These are phyloP conservation scores for Pristionchus fissidentatus DNA, from an alignment of 2,888 invertebrate genomes.

Conservation along the genomic window DNA sequence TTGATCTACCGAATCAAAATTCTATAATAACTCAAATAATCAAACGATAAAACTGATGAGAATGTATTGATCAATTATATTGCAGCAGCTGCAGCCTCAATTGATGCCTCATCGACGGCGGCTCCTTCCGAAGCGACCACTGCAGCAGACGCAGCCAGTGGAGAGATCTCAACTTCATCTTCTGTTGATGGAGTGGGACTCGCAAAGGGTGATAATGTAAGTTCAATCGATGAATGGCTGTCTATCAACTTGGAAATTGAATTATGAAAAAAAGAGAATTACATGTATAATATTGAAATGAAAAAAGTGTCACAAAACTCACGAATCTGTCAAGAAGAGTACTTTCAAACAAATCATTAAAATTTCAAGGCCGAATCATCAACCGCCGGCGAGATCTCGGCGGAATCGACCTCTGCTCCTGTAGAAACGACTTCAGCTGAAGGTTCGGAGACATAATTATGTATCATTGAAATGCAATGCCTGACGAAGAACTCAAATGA, in stretches of 20 bases:
- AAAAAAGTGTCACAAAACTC: too few species aligned
- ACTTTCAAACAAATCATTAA: too few species aligned
- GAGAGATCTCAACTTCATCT: neutral
- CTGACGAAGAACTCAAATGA: too few species aligned
- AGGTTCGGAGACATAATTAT: neutral
- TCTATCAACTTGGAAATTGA: too few species aligned
- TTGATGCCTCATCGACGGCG: neutral
- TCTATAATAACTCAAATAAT: neutral
- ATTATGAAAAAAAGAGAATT: too few species aligned
- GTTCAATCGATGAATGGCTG: too few species aligned
- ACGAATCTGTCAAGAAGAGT: too few species aligned
- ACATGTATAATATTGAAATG: too few species aligned
- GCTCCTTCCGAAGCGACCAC: neutral
- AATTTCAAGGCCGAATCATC: constrained; percentile 49
- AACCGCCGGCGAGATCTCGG: constrained; percentile 36
- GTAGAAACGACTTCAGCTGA: constrained; percentile 48
- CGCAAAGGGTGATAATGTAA: too few species aligned
- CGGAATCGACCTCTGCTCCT: constrained; percentile 49
- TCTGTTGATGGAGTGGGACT: constrained; percentile 9
- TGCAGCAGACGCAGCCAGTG: neutral
- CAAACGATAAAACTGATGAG: too few species aligned
- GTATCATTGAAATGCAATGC: neutral
- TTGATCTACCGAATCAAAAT: neutral
- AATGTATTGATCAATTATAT: too few species aligned
- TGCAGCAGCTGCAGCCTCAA: neutral